Evolutionary conservation across 2,888 invertebrate species (phyloP).

Genomic region (Cheilosia variabilis): DNA sequence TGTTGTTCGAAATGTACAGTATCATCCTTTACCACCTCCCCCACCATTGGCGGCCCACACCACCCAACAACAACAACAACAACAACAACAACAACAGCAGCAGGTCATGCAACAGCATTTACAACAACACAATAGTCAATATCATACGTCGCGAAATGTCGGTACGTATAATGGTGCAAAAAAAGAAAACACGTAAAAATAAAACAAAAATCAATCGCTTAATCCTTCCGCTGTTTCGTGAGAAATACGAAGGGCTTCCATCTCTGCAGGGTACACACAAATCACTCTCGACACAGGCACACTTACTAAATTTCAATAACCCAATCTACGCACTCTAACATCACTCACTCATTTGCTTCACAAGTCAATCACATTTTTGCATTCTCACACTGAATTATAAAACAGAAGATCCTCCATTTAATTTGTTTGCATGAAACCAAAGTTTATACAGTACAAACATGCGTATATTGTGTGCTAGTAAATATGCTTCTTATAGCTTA

Average conservation of each 20-base stretch:
- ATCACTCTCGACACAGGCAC: constrained; percentile 41
- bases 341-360: constrained; percentile 20
- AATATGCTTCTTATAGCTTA: neutral
- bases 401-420: too few species aligned
- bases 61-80: constrained; percentile 52
- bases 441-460: neutral
- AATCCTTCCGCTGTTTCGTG: constrained; percentile 18
- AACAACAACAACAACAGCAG: constrained; percentile 67
- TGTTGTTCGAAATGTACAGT: constrained; percentile 59
- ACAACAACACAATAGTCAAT: constrained; percentile 62
- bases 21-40: constrained; percentile 84
- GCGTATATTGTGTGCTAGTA: neutral
- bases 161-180: constrained; percentile 64
- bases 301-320: neutral
- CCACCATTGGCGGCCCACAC: constrained; percentile 78
- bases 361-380: constrained; percentile 7
- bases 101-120: constrained; percentile 50
- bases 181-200: neutral
- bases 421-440: constrained; percentile 4
- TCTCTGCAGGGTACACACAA: constrained; percentile 34
- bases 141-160: constrained; percentile 57
- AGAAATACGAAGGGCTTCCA: constrained; percentile 9
- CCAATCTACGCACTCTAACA: constrained; percentile 7
- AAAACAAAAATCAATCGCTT: constrained; percentile 11
- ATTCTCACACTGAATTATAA: neutral